Evolutionary conservation across 2,797 vertebrate species (phyloP).

Genomic region (Psittacula derbiana): DNA sequence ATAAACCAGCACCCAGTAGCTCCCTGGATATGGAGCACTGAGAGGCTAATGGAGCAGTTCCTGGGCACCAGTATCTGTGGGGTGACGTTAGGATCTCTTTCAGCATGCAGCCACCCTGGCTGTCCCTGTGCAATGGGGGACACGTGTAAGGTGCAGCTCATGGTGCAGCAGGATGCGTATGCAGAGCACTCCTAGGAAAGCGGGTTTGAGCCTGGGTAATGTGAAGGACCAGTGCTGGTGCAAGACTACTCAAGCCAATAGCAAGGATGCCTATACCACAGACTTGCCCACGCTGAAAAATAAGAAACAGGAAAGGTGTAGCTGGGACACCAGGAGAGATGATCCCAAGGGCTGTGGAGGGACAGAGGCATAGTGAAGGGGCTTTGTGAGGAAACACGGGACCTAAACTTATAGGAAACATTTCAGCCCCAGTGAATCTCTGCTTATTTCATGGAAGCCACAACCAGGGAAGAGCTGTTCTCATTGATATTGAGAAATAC

Average conservation of each 20-base stretch:
- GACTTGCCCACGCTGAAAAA: not conserved
- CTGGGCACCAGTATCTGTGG: accelerated
- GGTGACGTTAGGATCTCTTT: not conserved
- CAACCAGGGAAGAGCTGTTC: not conserved
- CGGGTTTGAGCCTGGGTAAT: not conserved
- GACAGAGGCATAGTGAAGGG: accelerated
- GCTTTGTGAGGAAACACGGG: accelerated
- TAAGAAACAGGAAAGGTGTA: not conserved
- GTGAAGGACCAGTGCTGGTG: accelerated
- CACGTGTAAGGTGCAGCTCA: not conserved
- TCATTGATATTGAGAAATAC: not conserved
- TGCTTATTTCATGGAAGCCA: accelerated
- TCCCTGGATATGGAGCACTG: not conserved
- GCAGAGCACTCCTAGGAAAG: not conserved
- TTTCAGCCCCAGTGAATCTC: not conserved
- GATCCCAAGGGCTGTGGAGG: not conserved
- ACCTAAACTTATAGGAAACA: accelerated
- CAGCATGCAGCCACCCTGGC: not conserved
- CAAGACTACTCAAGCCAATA: accelerated
- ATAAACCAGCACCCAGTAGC: not conserved
- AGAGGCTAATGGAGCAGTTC: not conserved
- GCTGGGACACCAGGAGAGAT: accelerated
- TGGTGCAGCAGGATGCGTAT: accelerated
- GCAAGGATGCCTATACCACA: not conserved
- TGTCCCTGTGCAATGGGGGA: accelerated